Base-by-base conservation (phyloP, 2,888 invertebrate species). In the Mythimna ferrago region DNA sequence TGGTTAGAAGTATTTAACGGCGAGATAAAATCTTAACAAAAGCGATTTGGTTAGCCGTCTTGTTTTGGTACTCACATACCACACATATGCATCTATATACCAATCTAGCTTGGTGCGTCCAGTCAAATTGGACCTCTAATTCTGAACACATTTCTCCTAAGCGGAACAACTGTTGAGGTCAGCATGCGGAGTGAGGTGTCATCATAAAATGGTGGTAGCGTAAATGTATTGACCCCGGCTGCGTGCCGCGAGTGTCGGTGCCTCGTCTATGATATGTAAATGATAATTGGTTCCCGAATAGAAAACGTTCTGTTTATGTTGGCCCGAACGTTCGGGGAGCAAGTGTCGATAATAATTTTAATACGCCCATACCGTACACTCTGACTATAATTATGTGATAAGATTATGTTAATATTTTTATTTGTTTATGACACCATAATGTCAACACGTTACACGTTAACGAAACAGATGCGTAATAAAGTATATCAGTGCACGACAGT, bases 21-120 rank as follows among this genome's bases (percentile, higher is more conserved):
- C 89, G 91, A 95, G 96, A 96, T 96, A 95, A 95, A 95, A 96
- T 96, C 96, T 96, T 93, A 94, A 95, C 95, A 96, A 96, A 96
- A 92, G 94, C 94, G 94, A 95, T 95, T 96, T 94, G 95, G 95
- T 95, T 92, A 94, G 94, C 94, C 94, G 94, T 94, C 95, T 94
- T 94, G 94, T 95, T 95, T 95, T 92, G 94, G 94, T 95, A 94
- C 94, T 94, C 92, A 92, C 93, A 92, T 90, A 91, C 90, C 92
- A 92, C 94, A 93, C 92, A 92, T 94, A 94, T 94, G 94, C 92
- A 90, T 92, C 92, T 94, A 94, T 95, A 93, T 92, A 93, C 90
- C 92, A 91, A 93, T 93, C 93, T 92, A 91, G 88, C 89, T 68
- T 80, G 73, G 63, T 87, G 78, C 83, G 89, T 79, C 95, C 93